These are phyloP conservation scores for Poeciliopsis prolifica DNA, from an alignment of 2,113 vertebrate genomes.

Conservation along the genomic window DNA sequence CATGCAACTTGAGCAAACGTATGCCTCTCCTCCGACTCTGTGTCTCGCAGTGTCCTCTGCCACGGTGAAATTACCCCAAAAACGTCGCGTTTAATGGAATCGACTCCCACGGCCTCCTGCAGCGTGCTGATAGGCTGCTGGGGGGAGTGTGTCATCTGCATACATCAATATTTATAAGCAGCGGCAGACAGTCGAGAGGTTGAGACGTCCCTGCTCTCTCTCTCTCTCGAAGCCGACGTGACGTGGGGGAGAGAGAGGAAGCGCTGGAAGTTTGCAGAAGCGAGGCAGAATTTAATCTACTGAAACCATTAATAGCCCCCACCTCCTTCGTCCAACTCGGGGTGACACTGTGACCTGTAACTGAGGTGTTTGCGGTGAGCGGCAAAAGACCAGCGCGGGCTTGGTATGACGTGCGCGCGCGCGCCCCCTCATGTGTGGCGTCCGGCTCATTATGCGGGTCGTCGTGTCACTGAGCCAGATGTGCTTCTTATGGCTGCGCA, in stretches of 20 bases:
- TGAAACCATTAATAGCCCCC: conserved; percentile 55
- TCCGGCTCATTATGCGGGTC: conserved; percentile 40
- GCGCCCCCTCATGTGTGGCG: conserved; percentile 1
- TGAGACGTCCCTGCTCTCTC: conserved; percentile 36
- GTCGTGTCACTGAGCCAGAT: conserved; percentile 53
- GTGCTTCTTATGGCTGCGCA: conserved; percentile 48
- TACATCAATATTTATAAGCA: conserved; percentile 74
- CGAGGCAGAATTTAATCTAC: conserved; percentile 55
- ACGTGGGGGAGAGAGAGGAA: conserved; percentile 24
- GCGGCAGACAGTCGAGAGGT: conserved; percentile 57
- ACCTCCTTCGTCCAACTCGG: not conserved
- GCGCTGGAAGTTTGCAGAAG: conserved; percentile 31
- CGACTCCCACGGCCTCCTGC: conserved; percentile 65
- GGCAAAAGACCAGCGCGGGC: conserved; percentile 18
- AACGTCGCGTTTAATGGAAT: conserved; percentile 66
- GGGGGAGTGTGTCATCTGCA: conserved; percentile 70
- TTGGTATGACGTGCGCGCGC: not conserved
- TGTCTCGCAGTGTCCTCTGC: conserved; percentile 68
- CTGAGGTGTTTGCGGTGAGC: conserved; percentile 16
- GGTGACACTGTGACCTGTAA: conserved; percentile 44
- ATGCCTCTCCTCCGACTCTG: conserved; percentile 12
- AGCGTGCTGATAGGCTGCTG: conserved; percentile 64
- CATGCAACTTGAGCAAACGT: conserved; percentile 43
- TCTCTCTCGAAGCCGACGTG: conserved; percentile 1
- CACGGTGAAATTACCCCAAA: conserved; percentile 63